Conservation (phyloP, 2,797 vertebrate species). For the Euthynnus affinis region DNA sequence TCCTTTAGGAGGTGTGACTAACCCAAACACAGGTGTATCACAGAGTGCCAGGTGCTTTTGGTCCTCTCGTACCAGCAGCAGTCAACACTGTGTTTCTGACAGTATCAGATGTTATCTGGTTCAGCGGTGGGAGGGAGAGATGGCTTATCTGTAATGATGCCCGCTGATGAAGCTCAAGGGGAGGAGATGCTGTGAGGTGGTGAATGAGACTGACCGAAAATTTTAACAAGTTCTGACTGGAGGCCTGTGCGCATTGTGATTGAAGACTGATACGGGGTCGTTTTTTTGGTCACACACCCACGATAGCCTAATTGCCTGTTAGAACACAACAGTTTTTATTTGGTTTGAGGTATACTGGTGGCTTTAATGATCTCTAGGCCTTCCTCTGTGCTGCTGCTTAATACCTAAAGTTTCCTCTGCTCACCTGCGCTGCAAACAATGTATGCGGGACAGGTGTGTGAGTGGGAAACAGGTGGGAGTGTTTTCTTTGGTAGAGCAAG, state of each 20-base stretch:
- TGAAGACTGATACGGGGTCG: conserved; percentile 38
- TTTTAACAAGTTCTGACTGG: conserved; percentile 35
- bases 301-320: neutral
- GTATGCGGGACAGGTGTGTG: conserved; percentile 79
- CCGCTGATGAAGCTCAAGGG: conserved; percentile 20
- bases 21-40: conserved; percentile 79
- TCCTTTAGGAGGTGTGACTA: conserved; percentile 78
- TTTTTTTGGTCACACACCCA: neutral
- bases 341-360: conserved; percentile 57
- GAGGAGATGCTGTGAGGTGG: conserved; percentile 10
- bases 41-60: conserved; percentile 66
- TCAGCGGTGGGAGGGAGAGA: conserved; percentile 15
- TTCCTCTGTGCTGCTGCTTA: conserved; percentile 16
- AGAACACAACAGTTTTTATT: conserved; percentile 18
- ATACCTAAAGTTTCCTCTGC: conserved; percentile 30
- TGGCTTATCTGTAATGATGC: conserved; percentile 55
- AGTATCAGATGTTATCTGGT: conserved; percentile 83
- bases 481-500: conserved; percentile 31
- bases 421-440: conserved; percentile 47
- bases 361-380: conserved; percentile 19
- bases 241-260: neutral
- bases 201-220: conserved; percentile 6
- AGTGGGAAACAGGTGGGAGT: conserved; percentile 47
- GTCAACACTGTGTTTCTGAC: conserved; percentile 64
- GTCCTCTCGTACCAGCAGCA: conserved; percentile 66